phyloP scores from a whole-genome alignment of 2,888 invertebrate genomes.

The Ormyrus pomaceus region DNA sequence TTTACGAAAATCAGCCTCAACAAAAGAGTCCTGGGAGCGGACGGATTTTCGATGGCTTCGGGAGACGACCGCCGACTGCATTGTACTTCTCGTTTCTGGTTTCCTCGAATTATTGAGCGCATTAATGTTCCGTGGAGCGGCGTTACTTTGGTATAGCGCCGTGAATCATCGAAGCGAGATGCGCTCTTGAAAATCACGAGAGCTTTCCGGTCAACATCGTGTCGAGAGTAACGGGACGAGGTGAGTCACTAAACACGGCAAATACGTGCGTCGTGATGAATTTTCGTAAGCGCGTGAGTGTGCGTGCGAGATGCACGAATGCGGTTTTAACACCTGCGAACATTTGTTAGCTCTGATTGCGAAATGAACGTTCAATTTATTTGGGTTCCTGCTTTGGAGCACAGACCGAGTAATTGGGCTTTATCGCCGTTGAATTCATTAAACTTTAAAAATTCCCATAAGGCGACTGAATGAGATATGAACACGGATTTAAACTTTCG shows the following conservation, averaged over 20 bases:
- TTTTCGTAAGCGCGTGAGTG: conserved; percentile 25
- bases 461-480: too few species aligned
- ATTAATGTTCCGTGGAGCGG: conserved; percentile 12
- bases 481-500: neutral
- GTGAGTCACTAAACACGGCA: conserved; percentile 67
- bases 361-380: conserved; percentile 21
- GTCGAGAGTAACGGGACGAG: conserved; percentile 67
- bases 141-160: neutral
- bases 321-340: conserved; percentile 56
- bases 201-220: conserved; percentile 50
- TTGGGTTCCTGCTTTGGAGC: conserved; percentile 5
- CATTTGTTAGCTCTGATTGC: conserved; percentile 22
- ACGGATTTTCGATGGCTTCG: neutral
- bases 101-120: conserved; percentile 47
- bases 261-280: conserved; percentile 50
- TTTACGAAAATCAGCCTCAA: conserved; percentile 24
- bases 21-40: conserved; percentile 11
- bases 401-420: too few species aligned
- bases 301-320: conserved; percentile 40
- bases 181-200: conserved; percentile 49
- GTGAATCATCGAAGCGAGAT: conserved; percentile 47
- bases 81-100: neutral
- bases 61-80: neutral
- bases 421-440: too few species aligned
- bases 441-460: too few species aligned